Conservation (phyloP, 2,888 invertebrate genomes). For the Rapana venosa region DNA sequence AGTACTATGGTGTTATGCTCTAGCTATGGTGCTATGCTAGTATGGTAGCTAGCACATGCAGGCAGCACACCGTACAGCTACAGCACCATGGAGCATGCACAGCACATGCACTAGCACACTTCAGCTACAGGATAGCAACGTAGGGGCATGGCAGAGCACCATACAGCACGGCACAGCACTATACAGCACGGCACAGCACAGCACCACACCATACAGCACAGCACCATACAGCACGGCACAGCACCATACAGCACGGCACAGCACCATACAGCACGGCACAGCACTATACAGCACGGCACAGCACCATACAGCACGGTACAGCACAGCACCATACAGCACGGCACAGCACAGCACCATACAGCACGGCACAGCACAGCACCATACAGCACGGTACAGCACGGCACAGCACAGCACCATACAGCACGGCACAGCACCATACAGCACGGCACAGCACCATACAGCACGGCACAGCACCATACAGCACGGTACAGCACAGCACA, state of each 20-base stretch:
- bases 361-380: neutral
- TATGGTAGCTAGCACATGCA: too few species aligned
- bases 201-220: neutral
- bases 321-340: too few species aligned
- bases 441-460: neutral
- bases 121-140: too few species aligned
- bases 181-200: neutral
- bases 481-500: neutral
- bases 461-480: neutral
- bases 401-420: neutral
- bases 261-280: neutral
- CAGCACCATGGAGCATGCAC: neutral
- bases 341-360: neutral
- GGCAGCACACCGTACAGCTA: too few species aligned
- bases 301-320: neutral
- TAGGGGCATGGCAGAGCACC: neutral
- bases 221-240: neutral
- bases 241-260: neutral
- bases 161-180: neutral
- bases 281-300: neutral
- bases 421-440: neutral
- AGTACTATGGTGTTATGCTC: too few species aligned
- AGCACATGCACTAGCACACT: neutral
- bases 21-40: too few species aligned
- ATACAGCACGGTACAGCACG: neutral